phyloP scores from a whole-genome alignment of 2,113 vertebrate genomes.

The Mus musculus region DNA sequence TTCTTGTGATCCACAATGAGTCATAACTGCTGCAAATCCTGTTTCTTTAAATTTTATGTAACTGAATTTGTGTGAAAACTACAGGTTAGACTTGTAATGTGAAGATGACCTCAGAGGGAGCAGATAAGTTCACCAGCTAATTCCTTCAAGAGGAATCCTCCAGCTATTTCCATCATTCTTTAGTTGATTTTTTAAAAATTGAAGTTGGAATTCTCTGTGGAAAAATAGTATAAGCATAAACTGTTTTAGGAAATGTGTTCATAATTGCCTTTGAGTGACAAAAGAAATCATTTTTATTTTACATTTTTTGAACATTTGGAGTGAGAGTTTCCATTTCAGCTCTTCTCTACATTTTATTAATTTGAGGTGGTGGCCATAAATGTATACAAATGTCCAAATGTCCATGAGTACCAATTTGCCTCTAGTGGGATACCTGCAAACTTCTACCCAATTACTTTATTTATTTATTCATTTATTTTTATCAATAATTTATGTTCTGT shows the following conservation, averaged over 20 bases:
- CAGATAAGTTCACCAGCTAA: neutral
- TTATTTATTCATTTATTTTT: no score
- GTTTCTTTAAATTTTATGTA: neutral
- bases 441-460: neutral
- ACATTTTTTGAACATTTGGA: neutral
- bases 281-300: neutral
- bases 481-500: neutral
- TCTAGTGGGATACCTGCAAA: neutral
- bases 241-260: neutral
- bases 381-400: neutral
- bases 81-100: neutral
- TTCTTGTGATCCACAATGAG: neutral
- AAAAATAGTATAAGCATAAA: neutral
- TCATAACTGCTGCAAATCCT: neutral
- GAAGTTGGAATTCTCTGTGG: neutral
- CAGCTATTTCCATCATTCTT: neutral
- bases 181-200: neutral
- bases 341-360: neutral
- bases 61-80: neutral
- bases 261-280: neutral
- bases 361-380: neutral
- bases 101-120: neutral
- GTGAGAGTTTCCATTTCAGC: neutral
- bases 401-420: neutral
- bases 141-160: neutral